Percentiles rank a stretch among this genome's conserved stretches.
phyloP scores from a whole-genome alignment of 2,797 vertebrate genomes.

The Holocentrus rufus region DNA sequence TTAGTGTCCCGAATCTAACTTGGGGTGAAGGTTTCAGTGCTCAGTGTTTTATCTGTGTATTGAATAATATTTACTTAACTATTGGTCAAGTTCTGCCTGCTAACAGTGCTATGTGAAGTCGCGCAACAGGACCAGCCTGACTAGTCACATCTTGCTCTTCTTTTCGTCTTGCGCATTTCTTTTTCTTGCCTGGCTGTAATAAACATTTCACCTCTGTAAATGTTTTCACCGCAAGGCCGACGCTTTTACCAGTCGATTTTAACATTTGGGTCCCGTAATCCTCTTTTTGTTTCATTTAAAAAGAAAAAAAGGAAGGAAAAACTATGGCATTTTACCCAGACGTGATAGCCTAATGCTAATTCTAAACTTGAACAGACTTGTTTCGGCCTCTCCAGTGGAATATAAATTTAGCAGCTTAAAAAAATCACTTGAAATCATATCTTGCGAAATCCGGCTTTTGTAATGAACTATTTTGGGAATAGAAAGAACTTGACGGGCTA shows the following conservation, averaged over 20 bases:
- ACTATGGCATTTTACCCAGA: neutral
- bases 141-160: slow-evolving; percentile 6
- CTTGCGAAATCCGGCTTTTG: neutral
- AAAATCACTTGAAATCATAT: slow-evolving; percentile 52
- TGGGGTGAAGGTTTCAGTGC: neutral
- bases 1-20: too few relatives aligned
- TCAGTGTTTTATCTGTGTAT: too few relatives aligned
- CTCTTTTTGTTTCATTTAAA: neutral
- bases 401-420: slow-evolving; percentile 40
- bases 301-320: neutral
- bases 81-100: neutral
- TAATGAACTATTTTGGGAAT: neutral
- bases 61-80: too few relatives aligned
- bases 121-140: slow-evolving; percentile 49
- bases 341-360: neutral
- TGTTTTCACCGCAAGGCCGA: neutral
- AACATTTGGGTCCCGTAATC: too few relatives aligned
- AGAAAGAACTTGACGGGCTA: neutral
- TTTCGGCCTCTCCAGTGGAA: slow-evolving; percentile 40
- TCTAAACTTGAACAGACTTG: slow-evolving; percentile 58
- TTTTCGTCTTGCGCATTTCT: slow-evolving; percentile 28
- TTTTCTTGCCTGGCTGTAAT: neutral
- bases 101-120: slow-evolving; percentile 22
- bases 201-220: neutral
- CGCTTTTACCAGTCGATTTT: too few relatives aligned